phyloP scores from a whole-genome alignment of 2,888 invertebrate species.

The Elegia similella region DNA sequence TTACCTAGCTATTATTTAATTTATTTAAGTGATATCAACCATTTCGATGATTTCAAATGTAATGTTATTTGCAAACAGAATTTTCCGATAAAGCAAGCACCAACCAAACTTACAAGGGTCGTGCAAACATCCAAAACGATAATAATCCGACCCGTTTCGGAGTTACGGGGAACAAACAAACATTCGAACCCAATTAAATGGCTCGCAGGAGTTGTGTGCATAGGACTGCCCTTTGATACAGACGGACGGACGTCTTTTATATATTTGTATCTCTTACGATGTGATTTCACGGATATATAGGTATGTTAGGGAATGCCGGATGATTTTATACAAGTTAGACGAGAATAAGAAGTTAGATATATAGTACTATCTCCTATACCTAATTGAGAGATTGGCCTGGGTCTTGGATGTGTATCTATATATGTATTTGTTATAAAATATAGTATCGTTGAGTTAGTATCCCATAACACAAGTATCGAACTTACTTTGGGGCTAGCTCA shows the following conservation, averaged over 20 bases:
- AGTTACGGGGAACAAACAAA: slow-evolving; percentile 27
- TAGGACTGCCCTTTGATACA: slow-evolving; percentile 53
- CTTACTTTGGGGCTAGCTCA: too few species aligned
- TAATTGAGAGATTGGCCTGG: too few species aligned
- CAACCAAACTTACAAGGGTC: slow-evolving; percentile 27
- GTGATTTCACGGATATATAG: slow-evolving; percentile 30
- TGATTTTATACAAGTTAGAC: background rate
- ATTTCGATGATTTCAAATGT: background rate
- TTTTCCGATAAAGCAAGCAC: slow-evolving; percentile 26
- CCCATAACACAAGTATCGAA: too few species aligned
- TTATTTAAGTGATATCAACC: background rate
- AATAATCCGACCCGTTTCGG: slow-evolving; percentile 27
- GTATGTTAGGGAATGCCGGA: slow-evolving; percentile 8
- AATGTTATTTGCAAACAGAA: slow-evolving; percentile 29
- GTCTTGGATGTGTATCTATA: too few species aligned
- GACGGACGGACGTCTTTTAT: slow-evolving; percentile 31
- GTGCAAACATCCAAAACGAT: slow-evolving; percentile 29
- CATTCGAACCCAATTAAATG: slow-evolving; percentile 63
- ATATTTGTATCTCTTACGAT: slow-evolving; percentile 28
- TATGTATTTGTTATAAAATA: too few species aligned
- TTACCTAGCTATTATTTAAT: background rate
- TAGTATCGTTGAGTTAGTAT: too few species aligned
- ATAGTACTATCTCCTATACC: too few species aligned
- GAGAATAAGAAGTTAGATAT: too few species aligned
- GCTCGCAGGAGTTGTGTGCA: slow-evolving; percentile 55